phyloP scores from a whole-genome alignment of 2,888 invertebrate species.

The Schizotus pectinicornis region DNA sequence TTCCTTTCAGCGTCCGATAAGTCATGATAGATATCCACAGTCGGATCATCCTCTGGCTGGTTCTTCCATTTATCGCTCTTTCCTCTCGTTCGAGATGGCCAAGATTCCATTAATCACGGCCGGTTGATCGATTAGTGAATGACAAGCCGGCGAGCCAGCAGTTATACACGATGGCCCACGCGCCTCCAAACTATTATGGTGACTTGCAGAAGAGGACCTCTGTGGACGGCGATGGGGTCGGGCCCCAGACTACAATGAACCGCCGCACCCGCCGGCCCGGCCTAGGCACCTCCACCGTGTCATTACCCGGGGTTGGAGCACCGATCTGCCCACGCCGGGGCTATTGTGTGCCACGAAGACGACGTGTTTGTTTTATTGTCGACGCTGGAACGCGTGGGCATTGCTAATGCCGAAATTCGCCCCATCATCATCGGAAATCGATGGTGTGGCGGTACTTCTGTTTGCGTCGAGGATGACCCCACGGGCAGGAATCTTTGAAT shows the following conservation, averaged over 20 bases:
- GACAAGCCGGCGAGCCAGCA: constrained; percentile 17
- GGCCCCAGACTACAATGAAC: constrained; percentile 43
- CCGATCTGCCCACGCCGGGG: constrained; percentile 9
- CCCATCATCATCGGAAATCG: no score
- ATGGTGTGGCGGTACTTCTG: no score
- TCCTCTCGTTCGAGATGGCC: constrained; percentile 19
- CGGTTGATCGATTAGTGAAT: constrained; percentile 34
- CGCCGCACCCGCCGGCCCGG: constrained; percentile 38
- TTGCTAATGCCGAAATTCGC: no score
- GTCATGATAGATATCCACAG: constrained; percentile 25
- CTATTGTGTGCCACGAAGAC: constrained; percentile 19
- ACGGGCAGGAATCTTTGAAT: no score
- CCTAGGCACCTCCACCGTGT: constrained; percentile 35
- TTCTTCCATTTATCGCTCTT: constrained; percentile 27
- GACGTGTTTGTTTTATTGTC: constrained; percentile 26
- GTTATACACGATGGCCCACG: constrained; percentile 35
- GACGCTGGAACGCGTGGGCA: constrained; percentile 13
- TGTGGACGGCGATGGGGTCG: constrained; percentile 26
- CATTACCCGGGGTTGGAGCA: constrained; percentile 31
- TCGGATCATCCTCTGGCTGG: constrained; percentile 11
- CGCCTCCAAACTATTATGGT: constrained; percentile 30
- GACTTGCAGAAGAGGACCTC: constrained; percentile 39
- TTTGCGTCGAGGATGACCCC: no score
- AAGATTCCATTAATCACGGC: constrained; percentile 29
- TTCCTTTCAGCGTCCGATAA: constrained; percentile 28